Conservation (phyloP, 2,113 vertebrate species). For the Syngnathoides biaculeatus region DNA sequence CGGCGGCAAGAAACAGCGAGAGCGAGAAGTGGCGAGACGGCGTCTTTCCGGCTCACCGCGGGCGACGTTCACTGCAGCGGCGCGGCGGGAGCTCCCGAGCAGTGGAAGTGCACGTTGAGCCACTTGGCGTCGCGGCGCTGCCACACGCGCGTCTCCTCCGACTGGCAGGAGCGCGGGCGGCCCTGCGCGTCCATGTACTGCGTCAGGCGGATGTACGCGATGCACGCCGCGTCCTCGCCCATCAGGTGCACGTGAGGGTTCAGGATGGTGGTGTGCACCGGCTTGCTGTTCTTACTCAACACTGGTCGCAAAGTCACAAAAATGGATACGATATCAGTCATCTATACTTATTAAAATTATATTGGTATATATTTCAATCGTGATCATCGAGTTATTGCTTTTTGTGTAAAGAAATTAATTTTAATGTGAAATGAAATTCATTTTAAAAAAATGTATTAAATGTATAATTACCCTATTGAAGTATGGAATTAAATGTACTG, state of each 20-base stretch:
- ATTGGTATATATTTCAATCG: too few species aligned
- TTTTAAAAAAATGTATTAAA: too few species aligned
- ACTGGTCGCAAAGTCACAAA: conserved; percentile 66
- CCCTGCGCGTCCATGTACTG: conserved; percentile 96
- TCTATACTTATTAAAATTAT: too few species aligned
- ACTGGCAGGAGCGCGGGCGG: conserved; percentile 93
- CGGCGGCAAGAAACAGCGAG: too few species aligned
- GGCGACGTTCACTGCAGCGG: conserved; percentile 89
- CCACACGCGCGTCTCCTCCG: conserved; percentile 97
- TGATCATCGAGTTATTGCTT: too few species aligned
- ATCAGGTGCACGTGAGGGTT: conserved; percentile 98
- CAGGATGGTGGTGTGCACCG: conserved; percentile 98
- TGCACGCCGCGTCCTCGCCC: conserved; percentile 95
- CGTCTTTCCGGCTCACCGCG: too few species aligned
- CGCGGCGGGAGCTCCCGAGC: conserved; percentile 94
- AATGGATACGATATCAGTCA: too few species aligned
- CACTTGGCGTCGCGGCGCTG: conserved; percentile 96
- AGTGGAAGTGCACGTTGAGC: conserved; percentile 99
- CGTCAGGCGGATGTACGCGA: conserved; percentile 96
- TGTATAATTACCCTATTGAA: too few species aligned
- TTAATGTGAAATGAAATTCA: too few species aligned
- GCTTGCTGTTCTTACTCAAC: conserved; percentile 97
- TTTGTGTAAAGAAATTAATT: too few species aligned
- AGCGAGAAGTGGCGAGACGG: too few species aligned
- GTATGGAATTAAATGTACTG: too few species aligned